phyloP scores from a whole-genome alignment of 2,113 vertebrate genomes.

The Sinocyclocheilus maitianheensis region DNA sequence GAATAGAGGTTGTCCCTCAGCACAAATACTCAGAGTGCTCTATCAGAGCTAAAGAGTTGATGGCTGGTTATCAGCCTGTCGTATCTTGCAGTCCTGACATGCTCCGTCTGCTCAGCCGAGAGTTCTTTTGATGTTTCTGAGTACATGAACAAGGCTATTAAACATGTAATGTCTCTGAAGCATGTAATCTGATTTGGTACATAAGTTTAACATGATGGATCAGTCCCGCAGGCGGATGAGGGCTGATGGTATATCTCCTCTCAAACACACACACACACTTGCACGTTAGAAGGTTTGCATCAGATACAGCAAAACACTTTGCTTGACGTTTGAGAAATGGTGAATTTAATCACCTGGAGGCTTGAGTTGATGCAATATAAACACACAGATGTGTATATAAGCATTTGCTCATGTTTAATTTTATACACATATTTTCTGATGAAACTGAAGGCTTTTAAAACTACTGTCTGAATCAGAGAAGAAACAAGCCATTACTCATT shows the following conservation, averaged over 20 bases:
- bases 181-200: conserved; percentile 48
- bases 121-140: conserved; percentile 40
- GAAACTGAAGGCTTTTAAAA: background rate
- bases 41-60: conserved; percentile 28
- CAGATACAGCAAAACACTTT: background rate
- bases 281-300: background rate
- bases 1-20: conserved; percentile 11
- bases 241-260: background rate
- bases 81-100: conserved; percentile 25
- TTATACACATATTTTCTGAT: background rate
- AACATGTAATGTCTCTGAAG: conserved; percentile 49
- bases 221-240: conserved; percentile 10
- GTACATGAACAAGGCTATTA: conserved; percentile 45
- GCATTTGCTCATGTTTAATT: background rate
- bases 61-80: conserved; percentile 38
- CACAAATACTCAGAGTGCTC: conserved; percentile 19
- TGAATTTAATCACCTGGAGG: background rate
- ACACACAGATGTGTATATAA: background rate
- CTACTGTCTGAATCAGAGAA: background rate
- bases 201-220: conserved; percentile 41
- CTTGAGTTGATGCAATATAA: background rate
- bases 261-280: background rate
- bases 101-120: conserved; percentile 17
- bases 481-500: background rate
- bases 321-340: background rate